Percentiles rank a stretch among this genome's conserved stretches.
Evolutionary conservation across 2,113 vertebrate genomes (phyloP).

Genomic region (Callopanchax toddi): DNA sequence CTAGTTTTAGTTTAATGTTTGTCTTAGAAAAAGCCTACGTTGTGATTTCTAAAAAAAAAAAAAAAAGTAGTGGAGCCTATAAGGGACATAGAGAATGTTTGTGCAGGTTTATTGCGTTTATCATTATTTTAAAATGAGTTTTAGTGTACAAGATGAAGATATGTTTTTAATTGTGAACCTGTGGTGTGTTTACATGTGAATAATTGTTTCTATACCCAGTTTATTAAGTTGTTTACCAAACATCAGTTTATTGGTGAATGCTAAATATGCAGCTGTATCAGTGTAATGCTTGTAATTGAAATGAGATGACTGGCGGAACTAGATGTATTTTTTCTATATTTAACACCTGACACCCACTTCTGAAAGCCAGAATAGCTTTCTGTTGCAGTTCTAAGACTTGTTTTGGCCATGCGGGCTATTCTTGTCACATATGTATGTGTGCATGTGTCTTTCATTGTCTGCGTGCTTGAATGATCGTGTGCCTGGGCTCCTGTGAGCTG

Average conservation of each 20-base stretch:
- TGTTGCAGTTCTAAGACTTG: conserved; percentile 39
- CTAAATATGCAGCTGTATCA: conserved; percentile 7
- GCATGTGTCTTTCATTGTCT: conserved; percentile 51
- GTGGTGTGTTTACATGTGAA: background rate
- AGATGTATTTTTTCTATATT: conserved; percentile 13
- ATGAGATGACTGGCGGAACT: conserved; percentile 1
- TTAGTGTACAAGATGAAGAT: background rate
- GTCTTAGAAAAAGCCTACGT: no score
- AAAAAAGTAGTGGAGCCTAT: no score
- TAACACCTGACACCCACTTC: conserved; percentile 48
- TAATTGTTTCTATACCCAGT: background rate
- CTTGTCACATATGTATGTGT: conserved; percentile 34
- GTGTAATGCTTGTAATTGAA: conserved; percentile 19
- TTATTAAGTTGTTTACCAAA: background rate
- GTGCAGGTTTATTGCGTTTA: no score
- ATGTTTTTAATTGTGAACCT: background rate
- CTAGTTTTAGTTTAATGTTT: no score
- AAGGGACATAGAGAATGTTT: no score
- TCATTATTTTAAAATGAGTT: background rate
- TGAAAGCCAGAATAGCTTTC: conserved; percentile 45
- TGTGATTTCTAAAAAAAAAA: no score
- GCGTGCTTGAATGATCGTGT: conserved; percentile 55
- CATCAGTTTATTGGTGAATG: background rate
- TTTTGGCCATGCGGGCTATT: conserved; percentile 51
- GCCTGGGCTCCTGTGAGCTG: conserved; percentile 62